Evolutionary conservation across 2,113 vertebrate genomes (phyloP).

Genomic region (Hystrix brachyura): DNA sequence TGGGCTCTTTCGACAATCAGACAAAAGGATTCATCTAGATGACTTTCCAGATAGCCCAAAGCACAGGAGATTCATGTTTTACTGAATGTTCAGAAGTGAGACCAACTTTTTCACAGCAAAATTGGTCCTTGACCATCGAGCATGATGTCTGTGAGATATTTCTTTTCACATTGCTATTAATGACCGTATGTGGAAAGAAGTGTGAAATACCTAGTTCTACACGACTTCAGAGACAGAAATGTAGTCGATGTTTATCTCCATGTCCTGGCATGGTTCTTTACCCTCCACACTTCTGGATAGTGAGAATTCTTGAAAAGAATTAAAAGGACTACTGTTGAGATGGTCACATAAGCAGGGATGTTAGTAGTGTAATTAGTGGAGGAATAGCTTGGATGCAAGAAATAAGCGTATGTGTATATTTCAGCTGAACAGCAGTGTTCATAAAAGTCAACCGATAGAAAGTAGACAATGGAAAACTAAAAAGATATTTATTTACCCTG

Average conservation of each 20-base stretch:
- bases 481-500: not conserved
- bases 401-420: not conserved
- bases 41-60: not conserved
- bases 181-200: not conserved
- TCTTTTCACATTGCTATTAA: not conserved
- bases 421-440: not conserved
- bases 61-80: not conserved
- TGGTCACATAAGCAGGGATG: not conserved
- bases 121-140: not conserved
- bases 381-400: not conserved
- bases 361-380: not conserved
- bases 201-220: not conserved
- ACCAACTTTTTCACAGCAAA: not conserved
- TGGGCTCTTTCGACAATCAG: not conserved
- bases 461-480: not conserved
- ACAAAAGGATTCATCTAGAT: not conserved
- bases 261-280: not conserved
- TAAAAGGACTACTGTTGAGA: not conserved
- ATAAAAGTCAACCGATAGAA: not conserved
- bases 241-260: not conserved
- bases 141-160: not conserved
- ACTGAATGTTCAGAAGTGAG: not conserved
- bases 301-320: conserved; percentile 19
- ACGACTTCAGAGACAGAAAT: not conserved
- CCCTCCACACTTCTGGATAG: not conserved